Evolutionary conservation across 64 coral and sea anemone genomes (phyloP).

Genomic region (Montipora efflorescens): DNA sequence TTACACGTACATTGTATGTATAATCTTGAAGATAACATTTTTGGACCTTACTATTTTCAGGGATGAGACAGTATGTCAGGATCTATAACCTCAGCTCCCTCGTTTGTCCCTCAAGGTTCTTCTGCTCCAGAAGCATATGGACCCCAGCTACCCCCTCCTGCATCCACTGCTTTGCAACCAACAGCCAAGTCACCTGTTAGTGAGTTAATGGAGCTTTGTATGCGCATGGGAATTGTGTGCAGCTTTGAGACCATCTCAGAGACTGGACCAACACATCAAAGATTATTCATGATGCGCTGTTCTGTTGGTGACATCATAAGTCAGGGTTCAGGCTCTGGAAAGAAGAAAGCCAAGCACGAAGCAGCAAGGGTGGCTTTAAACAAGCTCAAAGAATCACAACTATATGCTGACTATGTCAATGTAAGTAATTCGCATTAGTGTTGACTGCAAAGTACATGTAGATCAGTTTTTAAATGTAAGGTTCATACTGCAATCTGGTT

Average conservation of each 20-base stretch:
- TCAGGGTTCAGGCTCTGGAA: constrained; percentile 66
- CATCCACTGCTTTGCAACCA: constrained; percentile 14
- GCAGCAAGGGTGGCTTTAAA: constrained; percentile 74
- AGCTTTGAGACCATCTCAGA: constrained; percentile 71
- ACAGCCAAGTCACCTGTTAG: constrained; percentile 68
- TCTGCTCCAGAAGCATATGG: constrained; percentile 49
- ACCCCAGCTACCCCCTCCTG: constrained; percentile 45
- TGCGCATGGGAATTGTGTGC: constrained; percentile 77
- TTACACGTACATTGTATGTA: no score
- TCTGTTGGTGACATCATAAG: constrained; percentile 59
- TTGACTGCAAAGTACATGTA: not conserved
- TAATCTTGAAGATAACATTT: not conserved
- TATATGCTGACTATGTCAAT: constrained; percentile 69
- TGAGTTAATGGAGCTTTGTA: constrained; percentile 78
- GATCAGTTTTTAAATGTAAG: no score
- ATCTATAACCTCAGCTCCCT: not conserved
- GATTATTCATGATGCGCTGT: constrained; percentile 68
- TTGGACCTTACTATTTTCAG: not conserved
- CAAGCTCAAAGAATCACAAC: constrained; percentile 83
- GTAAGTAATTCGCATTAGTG: constrained; percentile 57
- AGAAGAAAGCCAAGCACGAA: constrained; percentile 85
- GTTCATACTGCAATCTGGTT: no score
- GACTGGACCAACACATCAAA: constrained; percentile 70
- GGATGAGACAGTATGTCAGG: constrained; percentile 13
- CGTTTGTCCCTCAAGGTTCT: constrained; percentile 35